Evolutionary conservation across 1,140 invertebrate species (phyloP), one percentile per base, ranked within the genome.

Genomic region (Microplitis mediator): DNA sequence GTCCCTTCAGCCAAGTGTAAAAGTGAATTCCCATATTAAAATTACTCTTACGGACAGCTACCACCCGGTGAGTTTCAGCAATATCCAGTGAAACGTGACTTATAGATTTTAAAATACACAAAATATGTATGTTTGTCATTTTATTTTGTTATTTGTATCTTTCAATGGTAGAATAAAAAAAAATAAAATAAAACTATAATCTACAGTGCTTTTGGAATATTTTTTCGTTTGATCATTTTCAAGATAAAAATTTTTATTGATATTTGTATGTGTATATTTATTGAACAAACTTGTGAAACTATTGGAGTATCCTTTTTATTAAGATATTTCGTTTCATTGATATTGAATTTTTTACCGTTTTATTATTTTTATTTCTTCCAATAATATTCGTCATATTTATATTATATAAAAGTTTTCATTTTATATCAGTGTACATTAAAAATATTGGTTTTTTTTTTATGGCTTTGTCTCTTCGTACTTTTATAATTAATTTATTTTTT

Each of bases 11-110:
- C 34, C 51, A 23, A 60, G 45, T 39, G 31, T 32, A n/a, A 65
- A 56, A 72, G 32, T 16, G 39, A 66, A 77, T 71, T 32, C 71
- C 61, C 65, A 74, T 77, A 79, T 79, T 78, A 78, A 79, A 79
- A 74, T 66, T 70, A 75, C 54, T 75, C 61, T 52, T 50, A 31
- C 45, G 16, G 35, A 69, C 14, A 39, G 66, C 60, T 23, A 67
- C 69, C 70, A 52, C 58, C 61, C 69, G 51, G 35, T n/a, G 34
- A 71, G n/a, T 58, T 56, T 65, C 14, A 9, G 31, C 34, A 23
- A 32, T 13, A 35, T 3, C 35, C 35, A 8, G 68, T 8, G 36
- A 51, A 63, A 45, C 70, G 50, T 56, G 62, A 71, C 62, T 65
- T 71, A 71, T 65, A 50, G 70, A 71, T 71, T 50, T 32, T 35